Percentiles rank a stretch among this genome's conserved stretches.
Conservation (phyloP, 1,140 invertebrate species). For the Bombus affinis region DNA sequence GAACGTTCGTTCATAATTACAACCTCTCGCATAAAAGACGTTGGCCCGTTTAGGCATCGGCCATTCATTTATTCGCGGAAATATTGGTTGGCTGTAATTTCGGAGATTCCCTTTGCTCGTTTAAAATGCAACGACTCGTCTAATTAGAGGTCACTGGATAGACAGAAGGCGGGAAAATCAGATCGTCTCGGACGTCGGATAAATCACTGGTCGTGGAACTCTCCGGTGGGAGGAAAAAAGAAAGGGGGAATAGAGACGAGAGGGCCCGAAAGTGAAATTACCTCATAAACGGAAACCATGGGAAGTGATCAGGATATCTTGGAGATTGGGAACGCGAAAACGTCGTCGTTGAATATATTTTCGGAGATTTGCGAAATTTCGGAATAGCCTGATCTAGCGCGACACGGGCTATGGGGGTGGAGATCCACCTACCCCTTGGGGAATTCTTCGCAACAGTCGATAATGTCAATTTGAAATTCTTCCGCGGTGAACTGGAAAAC, state of each 20-base stretch:
- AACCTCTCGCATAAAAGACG: not conserved
- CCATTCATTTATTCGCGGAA: slow-evolving; percentile 35
- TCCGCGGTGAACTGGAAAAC: not conserved
- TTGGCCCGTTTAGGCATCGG: not conserved
- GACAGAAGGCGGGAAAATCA: slow-evolving; percentile 1
- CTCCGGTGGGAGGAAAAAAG: not conserved
- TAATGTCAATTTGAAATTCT: not conserved
- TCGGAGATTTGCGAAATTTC: slow-evolving; percentile 61
- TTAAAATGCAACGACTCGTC: slow-evolving; percentile 45
- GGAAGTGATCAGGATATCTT: slow-evolving; percentile 47
- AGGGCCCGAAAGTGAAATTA: slow-evolving; percentile 51
- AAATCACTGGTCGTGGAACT: slow-evolving; percentile 53
- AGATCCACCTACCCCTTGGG: not conserved
- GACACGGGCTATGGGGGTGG: not conserved
- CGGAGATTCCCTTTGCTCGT: slow-evolving; percentile 7
- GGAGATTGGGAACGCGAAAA: slow-evolving; percentile 52
- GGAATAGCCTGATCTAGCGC: slow-evolving; percentile 2
- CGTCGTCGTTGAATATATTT: slow-evolving; percentile 55
- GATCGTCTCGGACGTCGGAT: slow-evolving; percentile 45
- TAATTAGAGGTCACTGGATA: slow-evolving; percentile 39
- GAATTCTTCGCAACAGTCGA: not conserved
- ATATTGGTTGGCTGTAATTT: slow-evolving; percentile 23
- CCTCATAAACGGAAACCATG: slow-evolving; percentile 33
- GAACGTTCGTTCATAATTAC: not conserved
- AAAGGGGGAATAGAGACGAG: not conserved